Evolutionary conservation across 2,797 vertebrate genomes (phyloP).

Genomic region (Melanotaenia pygmaea): DNA sequence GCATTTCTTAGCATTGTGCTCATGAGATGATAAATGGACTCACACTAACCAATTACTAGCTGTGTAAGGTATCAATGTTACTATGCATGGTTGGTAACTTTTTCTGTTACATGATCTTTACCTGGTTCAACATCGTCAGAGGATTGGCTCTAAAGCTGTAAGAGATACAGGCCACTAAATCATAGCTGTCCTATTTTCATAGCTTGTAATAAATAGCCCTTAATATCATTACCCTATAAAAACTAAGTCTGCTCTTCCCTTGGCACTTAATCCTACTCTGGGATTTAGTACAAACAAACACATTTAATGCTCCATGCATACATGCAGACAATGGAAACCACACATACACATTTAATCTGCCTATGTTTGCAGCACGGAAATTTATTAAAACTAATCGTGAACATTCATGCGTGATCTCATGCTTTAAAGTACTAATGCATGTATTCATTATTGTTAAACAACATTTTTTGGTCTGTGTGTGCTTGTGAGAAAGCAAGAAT

Average conservation of each 20-base stretch:
- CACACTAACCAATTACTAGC: conserved; percentile 8
- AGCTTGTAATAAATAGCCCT: conserved; percentile 65
- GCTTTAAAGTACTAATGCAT: conserved; percentile 4
- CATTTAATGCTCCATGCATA: conserved; percentile 6
- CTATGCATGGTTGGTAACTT: conserved; percentile 18
- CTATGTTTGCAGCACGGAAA: neutral
- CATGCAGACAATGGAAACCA: conserved; percentile 12
- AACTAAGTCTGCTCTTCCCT: conserved; percentile 53
- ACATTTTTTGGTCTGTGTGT: neutral
- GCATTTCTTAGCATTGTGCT: conserved; percentile 11
- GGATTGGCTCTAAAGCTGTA: conserved; percentile 45
- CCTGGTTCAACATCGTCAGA: conserved; percentile 37
- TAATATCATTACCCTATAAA: conserved; percentile 68
- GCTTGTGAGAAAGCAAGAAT: neutral
- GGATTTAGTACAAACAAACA: conserved; percentile 53
- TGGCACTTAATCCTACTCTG: conserved; percentile 49
- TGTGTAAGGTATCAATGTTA: neutral
- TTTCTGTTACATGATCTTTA: conserved; percentile 22
- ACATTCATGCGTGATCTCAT: neutral
- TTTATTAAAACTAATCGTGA: neutral
- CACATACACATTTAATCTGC: conserved; percentile 1
- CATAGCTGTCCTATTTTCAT: conserved; percentile 54
- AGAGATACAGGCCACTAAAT: conserved; percentile 42
- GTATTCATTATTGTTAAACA: neutral
- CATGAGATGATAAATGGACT: conserved; percentile 23